A percentile compares a stretch with the other conserved stretches of the same genome.
Conservation (phyloP, 2,113 vertebrate species). For the Piprites chloris region DNA sequence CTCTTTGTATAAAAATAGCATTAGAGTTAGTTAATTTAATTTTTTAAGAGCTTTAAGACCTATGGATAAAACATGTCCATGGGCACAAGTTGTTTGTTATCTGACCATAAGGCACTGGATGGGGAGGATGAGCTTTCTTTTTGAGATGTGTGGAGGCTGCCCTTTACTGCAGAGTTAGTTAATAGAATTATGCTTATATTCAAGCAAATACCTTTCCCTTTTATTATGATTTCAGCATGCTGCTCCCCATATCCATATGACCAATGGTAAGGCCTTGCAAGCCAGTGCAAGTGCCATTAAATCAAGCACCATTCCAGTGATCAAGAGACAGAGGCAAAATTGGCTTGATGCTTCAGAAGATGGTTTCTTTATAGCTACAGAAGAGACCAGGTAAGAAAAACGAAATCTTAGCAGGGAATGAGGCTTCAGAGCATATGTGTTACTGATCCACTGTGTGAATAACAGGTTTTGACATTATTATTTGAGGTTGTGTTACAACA, state of each 20-base stretch:
- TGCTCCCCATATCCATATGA: slow-evolving; percentile 68
- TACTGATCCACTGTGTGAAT: neutral
- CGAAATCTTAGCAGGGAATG: neutral
- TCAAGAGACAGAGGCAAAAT: slow-evolving; percentile 86
- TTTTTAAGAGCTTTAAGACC: neutral
- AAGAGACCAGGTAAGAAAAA: slow-evolving; percentile 87
- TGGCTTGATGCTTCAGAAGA: slow-evolving; percentile 89
- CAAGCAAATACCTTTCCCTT: neutral
- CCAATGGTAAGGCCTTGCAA: slow-evolving; percentile 79
- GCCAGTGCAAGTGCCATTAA: slow-evolving; percentile 70
- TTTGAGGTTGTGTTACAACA: neutral
- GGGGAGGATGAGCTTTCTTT: neutral
- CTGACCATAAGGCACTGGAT: neutral
- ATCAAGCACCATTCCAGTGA: slow-evolving; percentile 76
- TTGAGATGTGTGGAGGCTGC: neutral
- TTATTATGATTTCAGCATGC: slow-evolving; percentile 58
- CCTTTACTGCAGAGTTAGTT: neutral
- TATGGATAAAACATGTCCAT: neutral
- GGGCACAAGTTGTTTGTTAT: neutral
- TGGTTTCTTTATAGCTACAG: slow-evolving; percentile 89
- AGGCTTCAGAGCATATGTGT: slow-evolving; percentile 45
- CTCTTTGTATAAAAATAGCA: neutral
- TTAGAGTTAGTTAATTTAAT: neutral
- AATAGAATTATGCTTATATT: neutral
- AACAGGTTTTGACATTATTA: neutral